Percentiles rank a stretch among this genome's conserved stretches.
Evolutionary conservation across 2,888 invertebrate genomes (phyloP).

Genomic region (Sylvicola cinctus): DNA sequence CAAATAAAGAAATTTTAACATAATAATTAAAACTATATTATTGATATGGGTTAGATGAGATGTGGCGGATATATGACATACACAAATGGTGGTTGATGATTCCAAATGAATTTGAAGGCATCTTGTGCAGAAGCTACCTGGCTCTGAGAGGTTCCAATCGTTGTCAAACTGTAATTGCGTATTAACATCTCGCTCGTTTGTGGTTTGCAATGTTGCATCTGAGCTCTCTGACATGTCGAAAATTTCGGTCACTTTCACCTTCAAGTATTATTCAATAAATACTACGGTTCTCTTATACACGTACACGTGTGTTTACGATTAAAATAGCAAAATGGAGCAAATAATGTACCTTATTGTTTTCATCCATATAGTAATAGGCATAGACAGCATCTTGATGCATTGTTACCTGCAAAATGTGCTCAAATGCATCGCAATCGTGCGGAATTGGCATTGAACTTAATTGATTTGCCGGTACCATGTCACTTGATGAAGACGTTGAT

Average conservation of each 20-base stretch:
- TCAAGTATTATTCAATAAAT: constrained; percentile 12
- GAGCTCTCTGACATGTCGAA: constrained; percentile 69
- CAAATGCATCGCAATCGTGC: constrained; percentile 43
- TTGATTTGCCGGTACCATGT: neutral
- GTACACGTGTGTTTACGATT: constrained; percentile 1
- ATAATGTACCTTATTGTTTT: constrained; percentile 48
- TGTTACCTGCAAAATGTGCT: constrained; percentile 54
- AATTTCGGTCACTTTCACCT: constrained; percentile 74
- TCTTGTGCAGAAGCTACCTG: too few species aligned
- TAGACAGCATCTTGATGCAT: constrained; percentile 68
- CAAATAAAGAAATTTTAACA: too few species aligned
- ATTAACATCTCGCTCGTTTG: constrained; percentile 37
- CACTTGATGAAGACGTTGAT: neutral
- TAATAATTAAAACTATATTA: too few species aligned
- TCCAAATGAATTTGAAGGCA: too few species aligned
- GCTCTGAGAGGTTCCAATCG: constrained; percentile 15
- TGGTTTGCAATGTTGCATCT: constrained; percentile 38
- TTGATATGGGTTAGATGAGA: too few species aligned
- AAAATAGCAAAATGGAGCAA: constrained; percentile 4
- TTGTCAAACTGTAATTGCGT: constrained; percentile 44
- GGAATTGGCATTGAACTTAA: too few species aligned
- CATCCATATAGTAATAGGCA: constrained; percentile 80
- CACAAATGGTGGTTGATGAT: too few species aligned
- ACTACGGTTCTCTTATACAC: too few species aligned
- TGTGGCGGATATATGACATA: too few species aligned